Conservation (phyloP, 2,113 vertebrate genomes). For the Ammodytes dubius region DNA sequence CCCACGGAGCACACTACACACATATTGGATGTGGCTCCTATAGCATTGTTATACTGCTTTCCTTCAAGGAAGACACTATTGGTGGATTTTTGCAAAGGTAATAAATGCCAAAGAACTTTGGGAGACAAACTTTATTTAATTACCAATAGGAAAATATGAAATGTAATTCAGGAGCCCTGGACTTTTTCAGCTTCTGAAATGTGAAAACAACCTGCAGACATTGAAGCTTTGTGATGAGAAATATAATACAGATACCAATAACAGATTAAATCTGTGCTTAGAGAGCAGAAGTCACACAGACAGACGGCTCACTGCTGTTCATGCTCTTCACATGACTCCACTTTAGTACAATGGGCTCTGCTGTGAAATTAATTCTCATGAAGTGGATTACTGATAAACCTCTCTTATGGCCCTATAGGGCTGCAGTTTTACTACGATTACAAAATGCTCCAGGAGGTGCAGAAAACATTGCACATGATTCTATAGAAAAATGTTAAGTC, state of each 20-base stretch:
- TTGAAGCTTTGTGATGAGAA: constrained; percentile 17
- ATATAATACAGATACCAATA: constrained; percentile 11
- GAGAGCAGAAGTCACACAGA: constrained; percentile 42
- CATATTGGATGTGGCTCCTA: too few relatives aligned
- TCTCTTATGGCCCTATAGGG: constrained; percentile 30
- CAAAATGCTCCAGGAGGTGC: constrained; percentile 4
- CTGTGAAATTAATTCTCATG: constrained; percentile 63
- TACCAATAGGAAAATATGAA: neutral
- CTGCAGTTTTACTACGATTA: constrained; percentile 19
- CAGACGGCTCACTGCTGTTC: constrained; percentile 39
- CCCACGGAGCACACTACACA: too few relatives aligned
- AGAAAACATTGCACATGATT: neutral
- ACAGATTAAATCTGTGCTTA: constrained; percentile 16
- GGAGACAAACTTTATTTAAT: neutral
- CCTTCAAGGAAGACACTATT: neutral
- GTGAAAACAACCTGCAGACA: constrained; percentile 7
- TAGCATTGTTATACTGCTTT: neutral
- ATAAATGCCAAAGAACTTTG: constrained; percentile 11
- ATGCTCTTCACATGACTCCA: constrained; percentile 72
- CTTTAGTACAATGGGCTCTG: constrained; percentile 59
- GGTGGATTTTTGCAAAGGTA: constrained; percentile 11
- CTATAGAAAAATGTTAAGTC: neutral
- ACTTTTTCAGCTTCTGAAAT: neutral
- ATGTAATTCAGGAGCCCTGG: neutral
- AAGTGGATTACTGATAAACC: constrained; percentile 65